A percentile compares a stretch with the other conserved stretches of the same genome.
Conservation (phyloP, 2,888 invertebrate species). For the Cabera pusaria region DNA sequence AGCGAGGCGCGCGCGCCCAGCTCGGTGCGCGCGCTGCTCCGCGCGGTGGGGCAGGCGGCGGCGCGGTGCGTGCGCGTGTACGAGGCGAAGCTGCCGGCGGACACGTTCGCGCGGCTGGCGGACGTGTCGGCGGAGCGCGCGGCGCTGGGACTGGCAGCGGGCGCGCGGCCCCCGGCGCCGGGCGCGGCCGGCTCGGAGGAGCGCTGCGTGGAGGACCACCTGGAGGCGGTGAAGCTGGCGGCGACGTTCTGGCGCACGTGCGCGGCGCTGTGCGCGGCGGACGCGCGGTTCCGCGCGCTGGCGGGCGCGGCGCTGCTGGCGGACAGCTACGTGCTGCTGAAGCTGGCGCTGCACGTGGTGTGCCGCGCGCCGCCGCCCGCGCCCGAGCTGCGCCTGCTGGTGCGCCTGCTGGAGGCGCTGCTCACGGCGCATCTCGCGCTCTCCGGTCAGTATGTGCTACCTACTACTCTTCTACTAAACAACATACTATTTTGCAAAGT, state of each 20-base stretch:
- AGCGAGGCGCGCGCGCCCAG: conserved; percentile 53
- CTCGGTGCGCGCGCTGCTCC: conserved; percentile 72
- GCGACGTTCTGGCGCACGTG: conserved; percentile 79
- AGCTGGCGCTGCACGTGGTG: conserved; percentile 56
- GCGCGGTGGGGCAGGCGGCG: conserved; percentile 62
- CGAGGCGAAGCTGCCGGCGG: conserved; percentile 52
- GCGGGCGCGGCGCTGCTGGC: conserved; percentile 55
- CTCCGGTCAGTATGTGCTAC: conserved; percentile 65
- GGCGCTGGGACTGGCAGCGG: conserved; percentile 48
- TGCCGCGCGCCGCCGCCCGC: conserved; percentile 39
- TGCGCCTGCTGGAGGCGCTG: conserved; percentile 68
- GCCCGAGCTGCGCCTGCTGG: conserved; percentile 52
- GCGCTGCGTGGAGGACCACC: conserved; percentile 38
- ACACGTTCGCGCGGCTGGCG: conserved; percentile 55
- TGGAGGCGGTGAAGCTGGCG: conserved; percentile 65
- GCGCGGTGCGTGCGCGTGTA: conserved; percentile 64
- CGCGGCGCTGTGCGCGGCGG: conserved; percentile 78
- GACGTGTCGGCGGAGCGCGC: conserved; percentile 55
- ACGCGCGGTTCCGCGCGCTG: conserved; percentile 78
- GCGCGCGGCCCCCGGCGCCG: conserved; percentile 57
- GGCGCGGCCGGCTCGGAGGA: conserved; percentile 45
- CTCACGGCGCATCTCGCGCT: conserved; percentile 71
- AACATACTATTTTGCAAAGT: no score
- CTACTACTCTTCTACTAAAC: no score
- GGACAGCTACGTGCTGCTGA: conserved; percentile 65